Evolutionary conservation across 2,888 invertebrate species (phyloP).

Genomic region (Cheilosia grossa): DNA sequence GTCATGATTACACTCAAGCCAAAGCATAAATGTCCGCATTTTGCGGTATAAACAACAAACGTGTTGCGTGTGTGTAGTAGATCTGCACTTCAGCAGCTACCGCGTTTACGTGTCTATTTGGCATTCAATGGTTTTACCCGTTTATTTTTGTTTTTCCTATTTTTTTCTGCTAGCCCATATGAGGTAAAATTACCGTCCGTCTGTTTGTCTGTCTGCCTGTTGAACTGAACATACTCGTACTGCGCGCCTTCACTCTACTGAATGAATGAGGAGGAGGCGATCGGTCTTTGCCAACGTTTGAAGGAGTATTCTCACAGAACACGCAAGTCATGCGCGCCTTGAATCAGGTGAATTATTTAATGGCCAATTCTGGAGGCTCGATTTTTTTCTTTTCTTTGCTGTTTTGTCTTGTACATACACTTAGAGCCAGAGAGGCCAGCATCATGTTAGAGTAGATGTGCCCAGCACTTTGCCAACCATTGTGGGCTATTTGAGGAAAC

Average conservation of each 20-base stretch:
- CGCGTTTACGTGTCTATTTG: slow-evolving; percentile 74
- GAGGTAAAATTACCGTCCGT: slow-evolving; percentile 68
- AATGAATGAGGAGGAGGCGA: slow-evolving; percentile 62
- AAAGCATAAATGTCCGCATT: slow-evolving; percentile 70
- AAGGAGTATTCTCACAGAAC: slow-evolving; percentile 69
- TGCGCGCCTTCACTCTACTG: slow-evolving; percentile 39
- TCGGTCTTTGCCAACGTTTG: slow-evolving; percentile 47
- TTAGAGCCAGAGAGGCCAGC: slow-evolving; percentile 57
- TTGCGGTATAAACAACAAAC: slow-evolving; percentile 68
- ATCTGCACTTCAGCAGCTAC: slow-evolving; percentile 72
- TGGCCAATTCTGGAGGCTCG: slow-evolving; percentile 63
- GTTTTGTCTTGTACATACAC: slow-evolving; percentile 16
- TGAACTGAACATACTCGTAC: background rate
- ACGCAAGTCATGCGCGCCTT: slow-evolving; percentile 74
- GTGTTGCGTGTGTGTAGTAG: slow-evolving; percentile 71
- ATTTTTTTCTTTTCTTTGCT: slow-evolving; percentile 5
- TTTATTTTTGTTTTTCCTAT: background rate
- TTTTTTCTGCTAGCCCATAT: slow-evolving; percentile 57
- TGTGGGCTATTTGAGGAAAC: slow-evolving; percentile 52
- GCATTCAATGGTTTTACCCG: slow-evolving; percentile 62
- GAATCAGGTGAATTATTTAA: slow-evolving; percentile 75
- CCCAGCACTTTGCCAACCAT: slow-evolving; percentile 19
- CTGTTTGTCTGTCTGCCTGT: slow-evolving; percentile 50
- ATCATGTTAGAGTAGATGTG: slow-evolving; percentile 59
- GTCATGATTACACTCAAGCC: slow-evolving; percentile 68